Evolutionary conservation across 2,113 vertebrate genomes (phyloP).

Genomic region (Leptosomus discolor): DNA sequence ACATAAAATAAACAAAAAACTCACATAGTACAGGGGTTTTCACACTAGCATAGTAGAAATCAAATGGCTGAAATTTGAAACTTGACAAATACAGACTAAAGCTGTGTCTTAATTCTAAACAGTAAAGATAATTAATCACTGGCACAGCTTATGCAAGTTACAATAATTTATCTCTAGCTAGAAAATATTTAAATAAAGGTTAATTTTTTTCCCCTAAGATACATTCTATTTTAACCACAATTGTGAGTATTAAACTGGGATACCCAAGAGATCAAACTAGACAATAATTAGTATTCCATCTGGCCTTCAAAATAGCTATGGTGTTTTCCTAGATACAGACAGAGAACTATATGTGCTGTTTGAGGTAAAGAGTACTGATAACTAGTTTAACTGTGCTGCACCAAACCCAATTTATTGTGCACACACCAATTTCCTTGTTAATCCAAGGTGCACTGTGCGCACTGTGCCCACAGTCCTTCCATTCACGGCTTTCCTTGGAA

Average conservation of each 20-base stretch:
- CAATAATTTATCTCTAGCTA: neutral
- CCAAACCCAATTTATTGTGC: neutral
- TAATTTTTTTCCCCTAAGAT: neutral
- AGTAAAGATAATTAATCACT: neutral
- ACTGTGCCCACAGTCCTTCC: fast-evolving
- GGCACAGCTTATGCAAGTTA: neutral
- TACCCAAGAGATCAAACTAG: neutral
- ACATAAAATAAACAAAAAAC: neutral
- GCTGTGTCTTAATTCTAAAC: neutral
- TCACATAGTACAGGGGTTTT: neutral
- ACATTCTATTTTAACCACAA: neutral
- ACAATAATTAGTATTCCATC: neutral
- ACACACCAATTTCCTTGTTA: neutral
- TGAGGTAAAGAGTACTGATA: neutral
- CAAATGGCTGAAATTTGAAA: neutral
- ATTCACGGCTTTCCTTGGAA: neutral
- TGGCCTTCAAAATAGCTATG: neutral
- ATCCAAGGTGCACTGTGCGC: neutral
- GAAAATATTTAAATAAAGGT: neutral
- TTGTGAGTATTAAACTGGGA: neutral
- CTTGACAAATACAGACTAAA: neutral
- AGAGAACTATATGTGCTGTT: neutral
- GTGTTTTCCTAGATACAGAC: neutral
- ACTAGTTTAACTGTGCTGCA: neutral
- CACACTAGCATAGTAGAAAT: neutral